Evolutionary conservation across 2,797 vertebrate species (phyloP).

Genomic region (Falco rusticolus): DNA sequence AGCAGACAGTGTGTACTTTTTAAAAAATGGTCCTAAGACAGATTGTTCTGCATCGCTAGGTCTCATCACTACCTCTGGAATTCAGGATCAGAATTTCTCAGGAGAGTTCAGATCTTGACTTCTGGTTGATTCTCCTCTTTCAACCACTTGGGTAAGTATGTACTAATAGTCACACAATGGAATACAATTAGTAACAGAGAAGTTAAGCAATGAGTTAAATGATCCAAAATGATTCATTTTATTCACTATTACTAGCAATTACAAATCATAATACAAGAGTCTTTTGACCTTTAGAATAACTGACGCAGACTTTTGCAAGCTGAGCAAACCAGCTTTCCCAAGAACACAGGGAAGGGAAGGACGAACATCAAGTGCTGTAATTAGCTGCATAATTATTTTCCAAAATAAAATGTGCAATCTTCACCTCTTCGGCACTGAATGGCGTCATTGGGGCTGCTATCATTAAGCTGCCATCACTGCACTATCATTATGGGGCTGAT

Average conservation of each 20-base stretch:
- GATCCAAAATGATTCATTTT: constrained; percentile 23
- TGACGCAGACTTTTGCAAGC: constrained; percentile 41
- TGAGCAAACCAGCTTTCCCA: constrained; percentile 51
- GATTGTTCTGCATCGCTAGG: accelerated
- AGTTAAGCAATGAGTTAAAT: background rate
- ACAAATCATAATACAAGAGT: constrained; percentile 47
- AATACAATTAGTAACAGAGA: background rate
- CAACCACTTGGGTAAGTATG: background rate
- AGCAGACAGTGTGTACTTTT: no score
- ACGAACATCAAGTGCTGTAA: constrained; percentile 69
- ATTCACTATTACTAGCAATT: constrained; percentile 44
- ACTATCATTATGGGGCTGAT: constrained; percentile 49
- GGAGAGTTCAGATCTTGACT: background rate
- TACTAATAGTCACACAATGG: background rate
- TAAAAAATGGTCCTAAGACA: background rate
- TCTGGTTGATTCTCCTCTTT: background rate
- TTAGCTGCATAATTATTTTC: constrained; percentile 73
- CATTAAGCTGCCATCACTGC: constrained; percentile 59
- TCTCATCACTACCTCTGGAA: background rate
- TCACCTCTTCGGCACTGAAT: constrained; percentile 57
- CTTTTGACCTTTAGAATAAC: constrained; percentile 65
- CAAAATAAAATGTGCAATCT: constrained; percentile 70
- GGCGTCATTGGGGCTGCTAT: constrained; percentile 53
- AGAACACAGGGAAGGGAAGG: constrained; percentile 36
- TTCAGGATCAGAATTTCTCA: background rate